Conservation (phyloP, 2,113 vertebrate genomes). For the Colius striatus region DNA sequence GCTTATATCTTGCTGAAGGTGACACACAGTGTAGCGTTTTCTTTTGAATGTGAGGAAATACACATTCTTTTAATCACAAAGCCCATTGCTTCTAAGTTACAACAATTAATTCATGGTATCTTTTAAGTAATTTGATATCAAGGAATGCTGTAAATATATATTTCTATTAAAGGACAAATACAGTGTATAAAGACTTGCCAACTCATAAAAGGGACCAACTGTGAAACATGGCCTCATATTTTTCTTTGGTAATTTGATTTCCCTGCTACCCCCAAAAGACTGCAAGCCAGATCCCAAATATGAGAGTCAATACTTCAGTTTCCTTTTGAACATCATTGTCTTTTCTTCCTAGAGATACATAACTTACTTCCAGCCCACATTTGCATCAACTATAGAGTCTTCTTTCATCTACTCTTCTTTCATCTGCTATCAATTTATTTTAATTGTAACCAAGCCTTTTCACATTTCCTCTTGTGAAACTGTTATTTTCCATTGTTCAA, state of each 20-base stretch:
- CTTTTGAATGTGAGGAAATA: background rate
- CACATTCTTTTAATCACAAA: background rate
- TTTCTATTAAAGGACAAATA: background rate
- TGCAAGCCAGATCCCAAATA: background rate
- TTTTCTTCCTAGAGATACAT: background rate
- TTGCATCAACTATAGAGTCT: background rate
- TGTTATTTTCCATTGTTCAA: background rate
- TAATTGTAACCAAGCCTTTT: background rate
- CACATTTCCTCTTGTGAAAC: background rate
- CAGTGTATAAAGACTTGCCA: background rate
- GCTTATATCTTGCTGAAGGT: background rate
- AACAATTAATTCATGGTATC: background rate
- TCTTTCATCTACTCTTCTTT: background rate
- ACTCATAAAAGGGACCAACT: conserved; percentile 34
- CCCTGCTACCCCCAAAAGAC: background rate
- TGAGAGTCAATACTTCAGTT: background rate
- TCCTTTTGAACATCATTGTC: background rate
- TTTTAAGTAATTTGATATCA: background rate
- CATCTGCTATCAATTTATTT: background rate
- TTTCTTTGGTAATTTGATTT: conserved; percentile 23
- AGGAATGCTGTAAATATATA: background rate
- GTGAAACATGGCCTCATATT: conserved; percentile 22
- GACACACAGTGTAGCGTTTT: background rate
- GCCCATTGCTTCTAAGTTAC: background rate
- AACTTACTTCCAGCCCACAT: background rate